Percentiles rank a stretch among this genome's conserved stretches.
These are phyloP conservation scores for Sericinus montela DNA, from an alignment of 2,888 invertebrate genomes.

Conservation along the genomic window DNA sequence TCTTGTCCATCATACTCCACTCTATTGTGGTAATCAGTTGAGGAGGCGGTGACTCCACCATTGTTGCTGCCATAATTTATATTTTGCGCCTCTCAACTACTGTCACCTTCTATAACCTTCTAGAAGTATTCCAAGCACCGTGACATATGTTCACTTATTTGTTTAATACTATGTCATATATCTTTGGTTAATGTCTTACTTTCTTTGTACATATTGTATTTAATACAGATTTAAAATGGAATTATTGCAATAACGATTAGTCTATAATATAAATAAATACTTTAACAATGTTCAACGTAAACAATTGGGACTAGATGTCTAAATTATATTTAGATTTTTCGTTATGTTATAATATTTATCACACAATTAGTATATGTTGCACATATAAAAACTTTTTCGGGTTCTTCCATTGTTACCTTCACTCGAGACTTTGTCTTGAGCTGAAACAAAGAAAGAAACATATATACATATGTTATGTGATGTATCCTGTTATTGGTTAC, in stretches of 20 bases:
- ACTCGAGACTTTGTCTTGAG: slow-evolving; percentile 23
- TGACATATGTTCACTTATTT: slow-evolving; percentile 38
- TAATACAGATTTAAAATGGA: slow-evolving; percentile 38
- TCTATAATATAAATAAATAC: slow-evolving; percentile 26
- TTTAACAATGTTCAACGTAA: slow-evolving; percentile 24
- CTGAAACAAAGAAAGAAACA: slow-evolving; percentile 36
- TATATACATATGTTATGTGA: no score
- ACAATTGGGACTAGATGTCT: slow-evolving; percentile 39
- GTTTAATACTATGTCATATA: slow-evolving; percentile 25
- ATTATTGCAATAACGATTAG: slow-evolving; percentile 23
- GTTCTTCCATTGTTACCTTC: slow-evolving; percentile 52
- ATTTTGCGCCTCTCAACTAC: slow-evolving; percentile 7
- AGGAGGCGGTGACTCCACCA: slow-evolving; percentile 79
- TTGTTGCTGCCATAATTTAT: slow-evolving; percentile 53
- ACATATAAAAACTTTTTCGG: slow-evolving; percentile 33
- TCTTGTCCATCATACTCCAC: slow-evolving; percentile 99
- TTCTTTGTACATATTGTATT: slow-evolving; percentile 28
- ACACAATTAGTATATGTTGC: slow-evolving; percentile 36
- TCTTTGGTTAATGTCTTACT: slow-evolving; percentile 22
- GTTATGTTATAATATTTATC: slow-evolving; percentile 37
- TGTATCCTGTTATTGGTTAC: no score
- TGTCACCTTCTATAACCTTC: slow-evolving; percentile 25
- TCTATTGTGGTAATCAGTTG: slow-evolving; percentile 91
- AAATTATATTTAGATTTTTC: slow-evolving; percentile 26
- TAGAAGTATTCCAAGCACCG: slow-evolving; percentile 37